A percentile compares a stretch with the other conserved stretches of the same genome.
Evolutionary conservation across 2,113 vertebrate genomes (phyloP).

Genomic region (Petromus typicus): DNA sequence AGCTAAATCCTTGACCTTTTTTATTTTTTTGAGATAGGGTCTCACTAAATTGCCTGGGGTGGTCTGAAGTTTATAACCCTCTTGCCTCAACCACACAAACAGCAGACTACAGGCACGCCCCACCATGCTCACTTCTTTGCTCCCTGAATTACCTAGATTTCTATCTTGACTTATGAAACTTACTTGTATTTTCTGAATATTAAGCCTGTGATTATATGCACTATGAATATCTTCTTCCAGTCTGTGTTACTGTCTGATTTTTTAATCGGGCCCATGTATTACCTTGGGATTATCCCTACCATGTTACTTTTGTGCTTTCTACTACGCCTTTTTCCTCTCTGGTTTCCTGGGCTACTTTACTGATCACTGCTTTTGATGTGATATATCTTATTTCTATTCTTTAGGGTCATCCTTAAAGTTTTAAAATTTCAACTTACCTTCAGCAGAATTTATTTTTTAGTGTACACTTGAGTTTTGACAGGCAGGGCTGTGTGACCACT

Average conservation of each 20-base stretch:
- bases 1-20: not conserved
- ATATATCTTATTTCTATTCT: constrained; percentile 1
- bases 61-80: not conserved
- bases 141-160: not conserved
- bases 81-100: not conserved
- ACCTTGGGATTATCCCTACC: not conserved
- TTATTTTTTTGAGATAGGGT: not conserved
- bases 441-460: not conserved
- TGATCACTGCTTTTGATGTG: not conserved
- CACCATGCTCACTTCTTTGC: not conserved
- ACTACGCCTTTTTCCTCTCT: not conserved
- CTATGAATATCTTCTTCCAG: not conserved
- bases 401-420: not conserved
- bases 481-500: not conserved
- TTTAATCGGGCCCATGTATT: not conserved
- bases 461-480: not conserved
- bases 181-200: not conserved
- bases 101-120: not conserved
- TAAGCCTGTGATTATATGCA: not conserved
- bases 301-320: constrained; percentile 3
- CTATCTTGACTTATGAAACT: not conserved
- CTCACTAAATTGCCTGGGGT: not conserved
- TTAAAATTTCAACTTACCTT: not conserved
- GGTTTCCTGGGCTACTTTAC: not conserved
- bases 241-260: not conserved